Base-by-base conservation (phyloP, 2,113 vertebrate genomes). In the Nothobranchius furzeri region DNA sequence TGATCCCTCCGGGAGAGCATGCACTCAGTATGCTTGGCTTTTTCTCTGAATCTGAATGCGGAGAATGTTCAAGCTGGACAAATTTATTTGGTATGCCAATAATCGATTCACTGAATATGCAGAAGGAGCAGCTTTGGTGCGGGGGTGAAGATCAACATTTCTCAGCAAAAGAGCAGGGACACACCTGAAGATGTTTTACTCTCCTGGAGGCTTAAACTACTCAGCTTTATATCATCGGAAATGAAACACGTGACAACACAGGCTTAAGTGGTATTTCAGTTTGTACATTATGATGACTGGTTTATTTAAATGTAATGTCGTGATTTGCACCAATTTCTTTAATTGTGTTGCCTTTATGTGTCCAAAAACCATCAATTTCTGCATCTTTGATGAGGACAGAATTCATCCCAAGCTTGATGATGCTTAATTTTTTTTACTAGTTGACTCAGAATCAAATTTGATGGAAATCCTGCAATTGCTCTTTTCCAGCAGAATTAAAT, bases 1-100 rank as follows among this genome's bases (percentile, higher is more conserved):
- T 15, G 79, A 80, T 93, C 83, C 87, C 92, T 92, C 92, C 92
- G 68, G 73, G 87, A 92, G 88, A 93, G 92, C 95, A 96, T 93
- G 95, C 95, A 95, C 83, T 94, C 75, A 71, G 45, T 87, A 82
- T 82, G 76, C 76, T 68, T 82, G 67, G 49, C 6, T 76, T 73
- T 60, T 70, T 50, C 47, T 52, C 71, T 68, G 20, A 9, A 70
- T 81, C 70, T 74, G 57, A 78, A 79, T 83, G 76, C 59, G 68
- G 56, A 81, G 69, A 74, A 71, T 78, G 68, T 76, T 75, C 49
- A 43, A 70, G 65, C 64, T 75, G 50, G 37, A 73, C 67, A 72
- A 69, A 81, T 77, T 6, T 57, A 69, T 81, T 57, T 52, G 46
- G 56, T 60, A 75, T 73, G 61, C 54, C 64, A 57, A 71, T 81